Base-by-base conservation (phyloP, 2,888 invertebrate species). In the Eurytoma californica region DNA sequence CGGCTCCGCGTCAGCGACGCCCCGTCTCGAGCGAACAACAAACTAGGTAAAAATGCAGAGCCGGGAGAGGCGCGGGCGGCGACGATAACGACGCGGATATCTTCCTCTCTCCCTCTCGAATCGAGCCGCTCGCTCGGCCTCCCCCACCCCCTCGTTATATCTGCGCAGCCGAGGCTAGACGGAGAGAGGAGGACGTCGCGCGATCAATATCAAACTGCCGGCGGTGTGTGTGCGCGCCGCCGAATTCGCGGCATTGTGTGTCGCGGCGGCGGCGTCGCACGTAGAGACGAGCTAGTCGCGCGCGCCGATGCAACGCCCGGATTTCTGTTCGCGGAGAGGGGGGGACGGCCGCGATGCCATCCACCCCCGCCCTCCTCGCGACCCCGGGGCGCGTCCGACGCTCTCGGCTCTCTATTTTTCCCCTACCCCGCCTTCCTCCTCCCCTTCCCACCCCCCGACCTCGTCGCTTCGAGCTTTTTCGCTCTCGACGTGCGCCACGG, bases 181-280 rank as follows among this genome's bases (percentile, higher is more conserved):
- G 14, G 70, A 73, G 72, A 28, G 61, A 24, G 70, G 28, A 20
- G 39, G 66, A 39, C 20, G 60, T 20, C 51, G 30, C 13, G 70
- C 80, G 80, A 80, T 80, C 80, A 80, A 80, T 80, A 80, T 78
- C 80, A 80, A 24, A 80, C 80, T 61, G 65, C 80, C 49, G 68
- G 28, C 20, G 60, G 67, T 51, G 47, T 39, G 53, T 70, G 39
- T 70, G 39, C 69, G 47, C 28, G 60, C 47, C 49, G 49, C 73
- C 77, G 72, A 70, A 72, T 75, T 72, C 79, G 57, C 69, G 76
- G 65, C 76, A 76, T 80, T 76, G 76, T 76, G 76, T 80, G 76
- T 80, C 76, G 76, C 78, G 66, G 49, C 73, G 69, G 60, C 39
- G 39, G 39, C 39, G 39, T 39, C 39, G 3, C 39, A 39, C 39